These are phyloP conservation scores for Cyprinodon brontotheroides DNA, from an alignment of 2,113 vertebrate genomes.

Conservation along the genomic window DNA sequence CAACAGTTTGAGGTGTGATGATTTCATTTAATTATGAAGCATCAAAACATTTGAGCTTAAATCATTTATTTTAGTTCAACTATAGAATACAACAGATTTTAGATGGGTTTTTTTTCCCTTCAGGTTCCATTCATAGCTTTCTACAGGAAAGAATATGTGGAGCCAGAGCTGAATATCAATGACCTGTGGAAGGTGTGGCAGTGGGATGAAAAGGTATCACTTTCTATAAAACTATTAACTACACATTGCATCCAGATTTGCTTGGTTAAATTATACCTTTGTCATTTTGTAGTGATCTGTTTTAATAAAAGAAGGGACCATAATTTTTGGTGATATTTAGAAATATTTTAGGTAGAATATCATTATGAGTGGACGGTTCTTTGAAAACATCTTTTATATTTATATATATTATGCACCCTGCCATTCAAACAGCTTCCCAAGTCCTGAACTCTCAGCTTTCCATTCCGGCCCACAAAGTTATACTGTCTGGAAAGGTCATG, in stretches of 20 bases:
- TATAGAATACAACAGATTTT: not conserved
- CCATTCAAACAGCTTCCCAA: no score
- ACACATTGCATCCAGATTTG: not conserved
- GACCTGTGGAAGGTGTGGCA: constrained; percentile 99
- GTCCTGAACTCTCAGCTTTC: no score
- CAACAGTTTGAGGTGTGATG: constrained; percentile 94
- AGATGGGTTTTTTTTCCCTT: not conserved
- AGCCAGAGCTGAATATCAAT: constrained; percentile 96
- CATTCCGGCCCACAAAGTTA: no score
- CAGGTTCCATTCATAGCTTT: constrained; percentile 99
- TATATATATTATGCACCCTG: no score
- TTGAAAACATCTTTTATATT: no score
- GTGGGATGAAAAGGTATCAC: constrained; percentile 94
- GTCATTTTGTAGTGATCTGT: no score
- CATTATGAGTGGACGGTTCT: no score
- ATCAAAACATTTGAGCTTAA: not conserved
- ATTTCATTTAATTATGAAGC: not conserved
- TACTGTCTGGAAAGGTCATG: no score
- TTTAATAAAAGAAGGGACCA: no score
- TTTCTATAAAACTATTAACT: not conserved
- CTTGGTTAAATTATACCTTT: no score
- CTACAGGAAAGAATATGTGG: constrained; percentile 98
- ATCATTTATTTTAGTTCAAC: not conserved
- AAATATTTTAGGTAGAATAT: no score
- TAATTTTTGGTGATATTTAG: no score